Base-by-base conservation (phyloP, 1,140 invertebrate genomes). In the Akabosia matsudoensis region DNA sequence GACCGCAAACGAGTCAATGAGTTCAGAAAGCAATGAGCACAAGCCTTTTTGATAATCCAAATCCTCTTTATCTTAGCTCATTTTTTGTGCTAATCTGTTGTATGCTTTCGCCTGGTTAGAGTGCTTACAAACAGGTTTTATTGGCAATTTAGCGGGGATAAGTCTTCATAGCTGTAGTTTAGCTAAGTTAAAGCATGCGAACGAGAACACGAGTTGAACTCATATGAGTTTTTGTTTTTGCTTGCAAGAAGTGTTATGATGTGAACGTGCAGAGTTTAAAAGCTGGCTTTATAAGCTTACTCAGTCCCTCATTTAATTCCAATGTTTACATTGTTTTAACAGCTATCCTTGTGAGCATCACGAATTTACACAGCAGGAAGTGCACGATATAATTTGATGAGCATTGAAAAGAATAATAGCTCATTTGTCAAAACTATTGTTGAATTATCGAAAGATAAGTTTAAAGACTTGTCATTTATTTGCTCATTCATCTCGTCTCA, bases 301-400 rank as follows among this genome's bases (percentile, higher is more conserved):
- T n/a, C n/a, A n/a, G n/a, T n/a, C n/a, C n/a, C n/a, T n/a, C n/a
- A n/a, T n/a, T 61, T 61, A n/a, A 67, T 30, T 30, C 61, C 61
- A 67, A 28, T 31, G 24, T 30, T 67, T 31, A 67, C 54, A 22
- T 22, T 61, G 14, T 22, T 61, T 14, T 61, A 16, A 61, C 4
- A 4, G 54, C 14, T 22, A 24, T 24, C 14, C 24, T 61, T 45
- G 37, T 61, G 26, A 56, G 61, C 7, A 67, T 67, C 61, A 67
- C 61, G 61, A 67, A 67, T 31, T 31, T 31, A 30, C 61, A 30
- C 61, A 67, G 61, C 61, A 67, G 61, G 61, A 28, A 67, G 7
- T 67, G 61, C 61, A 67, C 61, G 61, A 67, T 67, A 67, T 67
- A 67, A 30, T 67, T 67, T 67, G 61, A 67, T 67, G 61, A 67